Percentiles rank a stretch among this genome's conserved stretches.
phyloP scores from a whole-genome alignment of 2,113 vertebrate genomes.

The Serinus canaria region DNA sequence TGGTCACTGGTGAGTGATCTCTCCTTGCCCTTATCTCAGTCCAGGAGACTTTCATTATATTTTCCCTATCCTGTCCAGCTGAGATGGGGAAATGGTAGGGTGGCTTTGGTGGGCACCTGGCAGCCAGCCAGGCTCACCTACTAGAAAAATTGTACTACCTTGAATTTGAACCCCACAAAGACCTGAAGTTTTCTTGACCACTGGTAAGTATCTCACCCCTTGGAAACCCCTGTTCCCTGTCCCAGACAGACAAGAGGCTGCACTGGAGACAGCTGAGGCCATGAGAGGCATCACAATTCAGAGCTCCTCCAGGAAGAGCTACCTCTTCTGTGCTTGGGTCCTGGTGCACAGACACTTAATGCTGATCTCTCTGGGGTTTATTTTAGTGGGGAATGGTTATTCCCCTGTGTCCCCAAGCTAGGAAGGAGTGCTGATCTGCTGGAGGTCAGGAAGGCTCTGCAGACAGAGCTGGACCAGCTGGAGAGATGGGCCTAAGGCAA shows the following conservation, averaged over 20 bases:
- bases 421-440: not conserved
- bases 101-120: not conserved
- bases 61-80: not conserved
- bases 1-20: not conserved
- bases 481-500: not conserved
- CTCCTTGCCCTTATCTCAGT: not conserved
- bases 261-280: not conserved
- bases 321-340: not conserved
- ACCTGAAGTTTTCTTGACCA: not conserved
- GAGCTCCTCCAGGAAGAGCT: not conserved
- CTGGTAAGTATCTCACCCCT: not conserved
- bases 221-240: not conserved
- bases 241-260: not conserved
- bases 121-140: not conserved
- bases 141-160: not conserved
- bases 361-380: not conserved
- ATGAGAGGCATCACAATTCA: accelerated
- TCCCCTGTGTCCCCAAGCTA: not conserved
- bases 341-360: not conserved
- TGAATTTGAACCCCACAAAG: not conserved
- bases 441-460: not conserved
- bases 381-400: not conserved
- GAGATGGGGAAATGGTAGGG: not conserved
- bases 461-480: not conserved
- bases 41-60: not conserved